phyloP scores from a whole-genome alignment of 2,888 invertebrate genomes.

The Mesoligia furuncula region DNA sequence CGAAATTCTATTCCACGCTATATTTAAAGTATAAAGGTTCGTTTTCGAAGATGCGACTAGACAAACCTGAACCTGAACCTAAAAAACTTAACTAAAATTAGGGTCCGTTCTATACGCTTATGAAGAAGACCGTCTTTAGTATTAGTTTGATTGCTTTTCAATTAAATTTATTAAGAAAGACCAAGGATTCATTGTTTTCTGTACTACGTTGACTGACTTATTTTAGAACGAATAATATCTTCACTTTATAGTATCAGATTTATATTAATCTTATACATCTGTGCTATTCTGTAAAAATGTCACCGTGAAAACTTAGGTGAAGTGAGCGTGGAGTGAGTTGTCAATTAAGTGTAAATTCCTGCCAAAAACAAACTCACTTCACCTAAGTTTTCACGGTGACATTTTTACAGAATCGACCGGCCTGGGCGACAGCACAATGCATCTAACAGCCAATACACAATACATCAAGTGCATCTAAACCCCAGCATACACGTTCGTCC shows the following conservation, averaged over 20 bases:
- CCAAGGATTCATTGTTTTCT: background rate
- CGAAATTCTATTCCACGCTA: too few relatives aligned
- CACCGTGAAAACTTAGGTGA: too few relatives aligned
- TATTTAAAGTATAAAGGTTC: too few relatives aligned
- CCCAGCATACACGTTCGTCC: conserved; percentile 44
- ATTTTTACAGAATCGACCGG: too few relatives aligned
- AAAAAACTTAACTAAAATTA: background rate
- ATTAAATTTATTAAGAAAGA: background rate
- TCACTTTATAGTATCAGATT: background rate
- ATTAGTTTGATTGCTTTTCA: background rate
- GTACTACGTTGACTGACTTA: background rate
- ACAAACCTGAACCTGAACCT: too few relatives aligned
- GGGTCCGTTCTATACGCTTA: background rate
- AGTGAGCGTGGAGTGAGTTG: too few relatives aligned
- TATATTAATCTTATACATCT: background rate
- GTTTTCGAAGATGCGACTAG: too few relatives aligned
- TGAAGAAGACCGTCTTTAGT: background rate
- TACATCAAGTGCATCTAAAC: conserved; percentile 33
- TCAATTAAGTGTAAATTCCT: too few relatives aligned
- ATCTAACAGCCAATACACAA: background rate
- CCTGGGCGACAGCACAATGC: too few relatives aligned
- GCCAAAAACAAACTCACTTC: too few relatives aligned
- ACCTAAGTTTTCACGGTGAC: too few relatives aligned
- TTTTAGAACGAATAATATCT: background rate
- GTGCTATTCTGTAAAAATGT: too few relatives aligned